Evolutionary conservation across 2,797 vertebrate genomes (phyloP).

Genomic region (Rhinichthys osculus): DNA sequence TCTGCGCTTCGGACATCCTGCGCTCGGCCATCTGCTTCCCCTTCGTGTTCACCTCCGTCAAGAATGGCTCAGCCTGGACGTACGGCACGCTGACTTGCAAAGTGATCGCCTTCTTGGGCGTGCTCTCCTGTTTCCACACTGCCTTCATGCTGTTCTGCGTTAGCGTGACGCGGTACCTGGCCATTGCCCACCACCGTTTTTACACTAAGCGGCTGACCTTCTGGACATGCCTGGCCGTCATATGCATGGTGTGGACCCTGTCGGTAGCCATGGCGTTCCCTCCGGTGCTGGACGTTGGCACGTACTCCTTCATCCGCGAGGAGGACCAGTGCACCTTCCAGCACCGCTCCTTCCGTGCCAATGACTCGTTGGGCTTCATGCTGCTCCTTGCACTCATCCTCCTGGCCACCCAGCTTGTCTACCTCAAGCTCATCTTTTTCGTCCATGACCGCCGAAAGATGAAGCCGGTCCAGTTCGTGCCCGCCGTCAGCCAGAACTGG

Average conservation of each 20-base stretch:
- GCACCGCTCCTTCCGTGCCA: conserved; percentile 97
- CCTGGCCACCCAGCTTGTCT: conserved; percentile 99
- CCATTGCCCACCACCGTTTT: conserved; percentile 98
- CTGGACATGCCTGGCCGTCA: conserved; percentile 98
- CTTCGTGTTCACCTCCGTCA: conserved; percentile 99
- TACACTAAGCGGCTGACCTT: conserved; percentile 98
- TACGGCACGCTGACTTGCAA: conserved; percentile 98
- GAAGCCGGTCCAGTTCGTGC: conserved; percentile 99
- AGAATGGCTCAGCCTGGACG: conserved; percentile 97
- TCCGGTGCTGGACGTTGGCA: conserved; percentile 97
- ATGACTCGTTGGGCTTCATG: conserved; percentile 99
- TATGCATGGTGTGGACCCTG: conserved; percentile 99
- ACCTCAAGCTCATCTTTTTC: conserved; percentile 99
- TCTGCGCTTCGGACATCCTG: conserved; percentile 98
- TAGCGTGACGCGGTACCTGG: conserved; percentile 97
- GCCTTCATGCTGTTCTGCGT: conserved; percentile 99
- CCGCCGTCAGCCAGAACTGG: conserved; percentile 99
- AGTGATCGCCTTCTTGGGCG: conserved; percentile 98
- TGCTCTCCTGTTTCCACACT: conserved; percentile 98
- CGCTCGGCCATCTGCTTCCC: conserved; percentile 99
- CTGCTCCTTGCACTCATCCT: conserved; percentile 98
- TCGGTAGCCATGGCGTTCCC: conserved; percentile 99
- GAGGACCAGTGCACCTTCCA: conserved; percentile 99
- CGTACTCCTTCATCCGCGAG: conserved; percentile 97
- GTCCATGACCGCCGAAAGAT: conserved; percentile 99